phyloP scores from a whole-genome alignment of 2,888 invertebrate species.

The Tetranychus piercei region DNA sequence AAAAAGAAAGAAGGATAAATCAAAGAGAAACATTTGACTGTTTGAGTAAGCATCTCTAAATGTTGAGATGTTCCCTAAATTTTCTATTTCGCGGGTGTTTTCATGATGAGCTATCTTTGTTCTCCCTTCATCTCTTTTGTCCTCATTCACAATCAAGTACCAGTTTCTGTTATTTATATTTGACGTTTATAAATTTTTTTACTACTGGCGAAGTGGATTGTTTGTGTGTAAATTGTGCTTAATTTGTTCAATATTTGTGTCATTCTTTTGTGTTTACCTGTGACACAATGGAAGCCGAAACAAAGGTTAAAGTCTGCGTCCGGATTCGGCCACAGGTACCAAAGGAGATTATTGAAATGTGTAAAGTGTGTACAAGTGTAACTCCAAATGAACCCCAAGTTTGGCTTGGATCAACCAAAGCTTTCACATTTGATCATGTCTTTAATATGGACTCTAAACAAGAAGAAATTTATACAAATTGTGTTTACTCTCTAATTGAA shows the following conservation, averaged over 20 bases:
- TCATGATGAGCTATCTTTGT: not conserved
- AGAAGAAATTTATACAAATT: slow-evolving; percentile 56
- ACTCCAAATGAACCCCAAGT: slow-evolving; percentile 77
- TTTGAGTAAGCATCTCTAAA: not conserved
- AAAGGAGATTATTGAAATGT: slow-evolving; percentile 80
- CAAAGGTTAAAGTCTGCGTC: slow-evolving; percentile 19
- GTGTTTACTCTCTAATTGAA: slow-evolving; percentile 67
- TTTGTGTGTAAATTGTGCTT: not conserved
- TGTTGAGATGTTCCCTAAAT: not conserved
- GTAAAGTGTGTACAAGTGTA: slow-evolving; percentile 74
- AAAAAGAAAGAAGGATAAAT: not conserved
- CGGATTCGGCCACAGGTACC: slow-evolving; percentile 83
- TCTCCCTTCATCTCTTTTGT: not conserved
- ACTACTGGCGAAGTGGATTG: not conserved
- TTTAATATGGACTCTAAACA: slow-evolving; percentile 63
- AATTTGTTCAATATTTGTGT: not conserved
- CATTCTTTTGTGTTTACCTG: not conserved
- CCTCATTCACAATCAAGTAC: not conserved
- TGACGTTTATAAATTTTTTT: not conserved
- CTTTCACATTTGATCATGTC: slow-evolving; percentile 89
- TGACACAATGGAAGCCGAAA: slow-evolving; percentile 16
- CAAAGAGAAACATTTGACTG: not conserved
- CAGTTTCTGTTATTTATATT: not conserved
- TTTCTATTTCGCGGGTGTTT: not conserved
- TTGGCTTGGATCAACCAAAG: slow-evolving; percentile 73